Conservation (phyloP, 2,797 vertebrate species). For the Delichon dasypus region DNA sequence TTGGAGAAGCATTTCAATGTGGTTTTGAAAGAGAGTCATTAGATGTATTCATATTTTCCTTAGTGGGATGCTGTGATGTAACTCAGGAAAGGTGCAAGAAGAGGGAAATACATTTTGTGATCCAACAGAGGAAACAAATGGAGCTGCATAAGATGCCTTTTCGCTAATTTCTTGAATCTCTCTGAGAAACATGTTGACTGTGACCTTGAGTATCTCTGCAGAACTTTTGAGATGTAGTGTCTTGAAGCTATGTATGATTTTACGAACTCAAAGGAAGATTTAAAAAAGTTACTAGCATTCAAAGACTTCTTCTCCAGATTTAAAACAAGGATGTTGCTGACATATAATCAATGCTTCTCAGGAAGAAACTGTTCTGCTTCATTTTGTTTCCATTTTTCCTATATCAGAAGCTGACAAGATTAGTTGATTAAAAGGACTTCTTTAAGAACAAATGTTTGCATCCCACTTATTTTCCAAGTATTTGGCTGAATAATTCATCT, state of each 20-base stretch:
- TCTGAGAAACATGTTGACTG: not conserved
- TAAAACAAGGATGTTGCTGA: constrained; percentile 32
- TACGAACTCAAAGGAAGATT: not conserved
- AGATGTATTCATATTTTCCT: constrained; percentile 20
- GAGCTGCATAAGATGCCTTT: not conserved
- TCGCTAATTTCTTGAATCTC: not conserved
- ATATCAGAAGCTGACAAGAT: constrained; percentile 4
- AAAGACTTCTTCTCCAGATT: not conserved
- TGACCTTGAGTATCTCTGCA: not conserved
- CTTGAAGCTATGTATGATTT: not conserved
- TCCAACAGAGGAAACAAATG: not conserved
- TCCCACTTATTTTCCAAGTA: constrained; percentile 26
- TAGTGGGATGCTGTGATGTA: constrained; percentile 22
- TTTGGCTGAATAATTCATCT: constrained; percentile 40
- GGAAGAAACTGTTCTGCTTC: constrained; percentile 27
- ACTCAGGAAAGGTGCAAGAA: constrained; percentile 9
- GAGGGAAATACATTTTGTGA: not conserved
- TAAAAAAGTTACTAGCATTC: not conserved
- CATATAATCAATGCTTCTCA: constrained; percentile 11
- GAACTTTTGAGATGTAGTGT: not conserved
- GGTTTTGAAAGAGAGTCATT: constrained; percentile 51
- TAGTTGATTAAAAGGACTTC: constrained; percentile 14
- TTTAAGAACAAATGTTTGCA: constrained; percentile 7
- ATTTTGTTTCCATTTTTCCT: constrained; percentile 12
- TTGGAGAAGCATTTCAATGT: constrained; percentile 24